phyloP scores from a whole-genome alignment of 2,113 vertebrate genomes.

The Balaenoptera acutorostrata region DNA sequence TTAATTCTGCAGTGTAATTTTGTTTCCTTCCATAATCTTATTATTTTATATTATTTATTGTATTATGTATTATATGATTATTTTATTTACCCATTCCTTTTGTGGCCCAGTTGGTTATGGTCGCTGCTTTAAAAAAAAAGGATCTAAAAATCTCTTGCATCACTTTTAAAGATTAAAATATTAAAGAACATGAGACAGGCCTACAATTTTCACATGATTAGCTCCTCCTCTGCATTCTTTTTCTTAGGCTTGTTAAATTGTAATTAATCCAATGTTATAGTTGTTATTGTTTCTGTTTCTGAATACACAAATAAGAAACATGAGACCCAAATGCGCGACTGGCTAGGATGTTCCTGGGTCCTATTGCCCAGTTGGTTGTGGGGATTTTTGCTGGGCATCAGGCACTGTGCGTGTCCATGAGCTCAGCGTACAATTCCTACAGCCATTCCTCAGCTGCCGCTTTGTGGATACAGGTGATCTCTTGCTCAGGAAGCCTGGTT shows the following conservation, averaged over 20 bases:
- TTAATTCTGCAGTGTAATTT: neutral
- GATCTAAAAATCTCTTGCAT: neutral
- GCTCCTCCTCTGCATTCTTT: fast-evolving
- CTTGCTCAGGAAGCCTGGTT: neutral
- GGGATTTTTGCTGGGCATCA: too few relatives aligned
- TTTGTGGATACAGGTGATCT: neutral
- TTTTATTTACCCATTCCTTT: neutral
- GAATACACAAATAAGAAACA: neutral
- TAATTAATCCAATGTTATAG: neutral
- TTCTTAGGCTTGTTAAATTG: neutral
- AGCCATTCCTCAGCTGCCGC: neutral
- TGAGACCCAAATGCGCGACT: fast-evolving
- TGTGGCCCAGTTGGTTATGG: neutral
- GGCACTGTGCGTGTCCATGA: neutral
- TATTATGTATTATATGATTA: neutral
- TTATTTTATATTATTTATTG: neutral
- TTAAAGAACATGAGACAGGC: neutral
- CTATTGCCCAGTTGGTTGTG: neutral
- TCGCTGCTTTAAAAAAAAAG: neutral
- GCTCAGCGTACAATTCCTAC: neutral
- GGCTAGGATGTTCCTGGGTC: too few relatives aligned
- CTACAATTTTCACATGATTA: neutral
- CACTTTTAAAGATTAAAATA: neutral
- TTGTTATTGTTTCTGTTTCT: neutral
- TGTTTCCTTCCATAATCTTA: neutral